phyloP scores from a whole-genome alignment of 2,888 invertebrate species.

The Leuctra nigra region DNA sequence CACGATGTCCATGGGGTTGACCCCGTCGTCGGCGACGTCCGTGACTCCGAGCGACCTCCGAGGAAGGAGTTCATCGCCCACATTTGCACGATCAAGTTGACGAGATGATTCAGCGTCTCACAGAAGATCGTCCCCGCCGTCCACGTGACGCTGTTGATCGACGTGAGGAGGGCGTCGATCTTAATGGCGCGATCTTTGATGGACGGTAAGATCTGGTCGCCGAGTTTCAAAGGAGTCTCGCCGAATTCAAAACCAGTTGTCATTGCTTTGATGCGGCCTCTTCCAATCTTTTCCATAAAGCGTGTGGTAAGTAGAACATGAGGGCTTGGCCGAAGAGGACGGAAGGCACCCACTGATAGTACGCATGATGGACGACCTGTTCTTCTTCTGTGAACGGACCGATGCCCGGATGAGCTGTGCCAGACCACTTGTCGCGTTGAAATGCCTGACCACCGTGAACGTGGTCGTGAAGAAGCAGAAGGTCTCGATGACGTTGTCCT shows the following conservation, averaged over 20 bases:
- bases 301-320: constrained; percentile 39
- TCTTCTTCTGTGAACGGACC: constrained; percentile 33
- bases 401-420: constrained; percentile 35
- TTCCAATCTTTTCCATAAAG: constrained; percentile 40
- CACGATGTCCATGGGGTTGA: too few relatives aligned
- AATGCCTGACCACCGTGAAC: constrained; percentile 24
- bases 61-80: constrained; percentile 25
- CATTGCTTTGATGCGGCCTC: constrained; percentile 35
- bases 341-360: constrained; percentile 44
- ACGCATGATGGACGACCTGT: constrained; percentile 37
- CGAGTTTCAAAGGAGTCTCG: background rate
- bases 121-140: constrained; percentile 23
- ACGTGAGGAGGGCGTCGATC: constrained; percentile 18
- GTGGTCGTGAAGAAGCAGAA: constrained; percentile 31
- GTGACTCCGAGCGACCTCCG: too few relatives aligned
- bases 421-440: constrained; percentile 10
- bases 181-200: constrained; percentile 1
- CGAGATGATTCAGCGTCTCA: constrained; percentile 26
- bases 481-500: constrained; percentile 31
- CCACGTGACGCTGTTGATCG: constrained; percentile 26
- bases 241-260: constrained; percentile 15
- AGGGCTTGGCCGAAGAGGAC: constrained; percentile 40
- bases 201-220: constrained; percentile 15
- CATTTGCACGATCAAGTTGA: constrained; percentile 25
- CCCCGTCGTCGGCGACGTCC: too few relatives aligned